A percentile compares a stretch with the other conserved stretches of the same genome.
These are phyloP conservation scores for Gephyroberyx darwinii DNA, from an alignment of 2,797 vertebrate genomes.

Conservation along the genomic window DNA sequence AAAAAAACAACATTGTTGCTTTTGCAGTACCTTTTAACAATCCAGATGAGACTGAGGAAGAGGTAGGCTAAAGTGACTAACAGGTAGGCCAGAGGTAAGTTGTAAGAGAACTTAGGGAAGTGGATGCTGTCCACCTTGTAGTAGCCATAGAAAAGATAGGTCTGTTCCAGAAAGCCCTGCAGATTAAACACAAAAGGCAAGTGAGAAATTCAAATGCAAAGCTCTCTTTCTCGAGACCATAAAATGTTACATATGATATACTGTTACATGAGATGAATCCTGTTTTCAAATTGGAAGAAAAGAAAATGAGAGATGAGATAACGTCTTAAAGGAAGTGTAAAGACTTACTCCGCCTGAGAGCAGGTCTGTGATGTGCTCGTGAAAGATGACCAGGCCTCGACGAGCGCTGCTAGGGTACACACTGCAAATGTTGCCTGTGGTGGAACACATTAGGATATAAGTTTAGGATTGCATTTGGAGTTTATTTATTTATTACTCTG, in stretches of 20 bases:
- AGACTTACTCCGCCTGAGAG: slow-evolving; percentile 92
- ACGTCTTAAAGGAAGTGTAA: neutral
- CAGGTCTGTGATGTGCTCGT: slow-evolving; percentile 89
- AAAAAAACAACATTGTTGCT: neutral
- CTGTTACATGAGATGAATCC: too few relatives aligned
- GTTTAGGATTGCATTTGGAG: neutral
- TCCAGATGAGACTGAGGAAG: slow-evolving; percentile 91
- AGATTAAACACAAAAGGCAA: slow-evolving; percentile 25
- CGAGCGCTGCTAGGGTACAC: slow-evolving; percentile 75
- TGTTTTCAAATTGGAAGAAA: too few relatives aligned
- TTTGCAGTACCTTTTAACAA: slow-evolving; percentile 88
- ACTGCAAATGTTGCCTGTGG: slow-evolving; percentile 83
- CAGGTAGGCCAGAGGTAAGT: slow-evolving; percentile 91
- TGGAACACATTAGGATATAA: neutral
- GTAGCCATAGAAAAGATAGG: slow-evolving; percentile 94
- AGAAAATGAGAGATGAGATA: too few relatives aligned
- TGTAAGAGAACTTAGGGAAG: slow-evolving; percentile 80
- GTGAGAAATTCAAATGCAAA: neutral
- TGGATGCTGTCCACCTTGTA: slow-evolving; percentile 83
- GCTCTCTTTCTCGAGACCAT: neutral
- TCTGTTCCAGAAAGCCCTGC: slow-evolving; percentile 93
- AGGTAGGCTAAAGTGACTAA: slow-evolving; percentile 88
- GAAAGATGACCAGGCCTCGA: slow-evolving; percentile 88
- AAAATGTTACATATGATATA: too few relatives aligned
- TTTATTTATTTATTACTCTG: neutral